Evolutionary conservation across 2,888 invertebrate species (phyloP), one percentile per base, ranked within the genome.

Genomic region (Rhagonycha lutea): DNA sequence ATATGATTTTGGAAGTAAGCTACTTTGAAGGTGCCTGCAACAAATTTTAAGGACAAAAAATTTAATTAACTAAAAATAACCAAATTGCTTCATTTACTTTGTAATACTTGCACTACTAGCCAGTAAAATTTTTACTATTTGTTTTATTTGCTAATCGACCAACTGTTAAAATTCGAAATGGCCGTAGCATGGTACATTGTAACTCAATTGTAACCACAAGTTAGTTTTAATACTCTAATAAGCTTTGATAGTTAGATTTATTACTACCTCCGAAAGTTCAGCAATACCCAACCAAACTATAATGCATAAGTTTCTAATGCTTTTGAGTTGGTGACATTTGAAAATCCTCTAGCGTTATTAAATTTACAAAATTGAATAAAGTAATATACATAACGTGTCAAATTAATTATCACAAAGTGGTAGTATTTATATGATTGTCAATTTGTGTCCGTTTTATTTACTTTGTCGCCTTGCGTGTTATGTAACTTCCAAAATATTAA

Each of bases 181-280:
- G 74, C 74, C 74, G 73, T 74, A 71, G 73, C 70, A 74, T 23
- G 68, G 71, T 72, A 77, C 77, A 74, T 74, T 77, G 77, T 77
- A 77, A 72, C 77, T 74, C 72, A 77, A 77, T 74, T 77, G 74
- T 77, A 77, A 69, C 72, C 74, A 74, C 77, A 77, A 77, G 65
- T 77, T 77, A 76, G 73, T 73, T 76, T 76, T 76, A 76, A 76
- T 76, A 76, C 73, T 73, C 73, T 73, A 76, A 73, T 76, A 76
- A 76, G 73, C 76, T 26, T 72, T 70, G 63, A 75, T 75, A 71
- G 74, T 68, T 68, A 71, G 74, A 74, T 74, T 74, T 74, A 74
- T 74, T 63, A 62, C 61, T 65, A 65, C 26, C 63, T 65, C 67
- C 68, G 68, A 68, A 74, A 74, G 61, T 74, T 74, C 60, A 74